These are phyloP conservation scores for Pammene fasciana DNA, from an alignment of 2,888 invertebrate species.

Conservation along the genomic window DNA sequence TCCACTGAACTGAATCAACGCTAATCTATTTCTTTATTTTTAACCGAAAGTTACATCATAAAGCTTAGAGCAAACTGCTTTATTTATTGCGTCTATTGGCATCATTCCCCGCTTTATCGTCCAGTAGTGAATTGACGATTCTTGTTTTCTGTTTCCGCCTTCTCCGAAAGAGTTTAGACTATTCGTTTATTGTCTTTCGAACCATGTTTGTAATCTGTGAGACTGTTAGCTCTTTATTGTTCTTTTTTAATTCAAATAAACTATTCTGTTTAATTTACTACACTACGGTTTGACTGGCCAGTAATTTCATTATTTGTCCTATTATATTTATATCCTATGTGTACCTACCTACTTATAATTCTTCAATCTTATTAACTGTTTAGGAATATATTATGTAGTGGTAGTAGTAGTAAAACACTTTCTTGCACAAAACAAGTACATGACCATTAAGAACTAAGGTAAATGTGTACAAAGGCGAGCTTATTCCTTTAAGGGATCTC, in stretches of 20 bases:
- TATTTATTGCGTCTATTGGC: slow-evolving; percentile 63
- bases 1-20: slow-evolving; percentile 34
- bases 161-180: slow-evolving; percentile 38
- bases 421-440: no score
- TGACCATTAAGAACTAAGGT: no score
- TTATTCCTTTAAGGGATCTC: no score
- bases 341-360: no score
- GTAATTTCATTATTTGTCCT: neutral
- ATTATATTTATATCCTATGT: no score
- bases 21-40: slow-evolving; percentile 57
- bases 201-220: slow-evolving; percentile 1
- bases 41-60: slow-evolving; percentile 59
- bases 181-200: slow-evolving; percentile 23
- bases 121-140: slow-evolving; percentile 53
- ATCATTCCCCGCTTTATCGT: slow-evolving; percentile 57
- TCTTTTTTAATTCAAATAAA: neutral
- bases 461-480: no score
- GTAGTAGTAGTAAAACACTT: no score
- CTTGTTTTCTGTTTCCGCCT: slow-evolving; percentile 34
- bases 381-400: no score
- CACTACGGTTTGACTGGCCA: neutral
- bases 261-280: neutral
- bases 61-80: slow-evolving; percentile 53
- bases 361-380: no score
- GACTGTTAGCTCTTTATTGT: neutral